Base-by-base conservation (phyloP, 2,888 invertebrate species). In the Melolontha melolontha region DNA sequence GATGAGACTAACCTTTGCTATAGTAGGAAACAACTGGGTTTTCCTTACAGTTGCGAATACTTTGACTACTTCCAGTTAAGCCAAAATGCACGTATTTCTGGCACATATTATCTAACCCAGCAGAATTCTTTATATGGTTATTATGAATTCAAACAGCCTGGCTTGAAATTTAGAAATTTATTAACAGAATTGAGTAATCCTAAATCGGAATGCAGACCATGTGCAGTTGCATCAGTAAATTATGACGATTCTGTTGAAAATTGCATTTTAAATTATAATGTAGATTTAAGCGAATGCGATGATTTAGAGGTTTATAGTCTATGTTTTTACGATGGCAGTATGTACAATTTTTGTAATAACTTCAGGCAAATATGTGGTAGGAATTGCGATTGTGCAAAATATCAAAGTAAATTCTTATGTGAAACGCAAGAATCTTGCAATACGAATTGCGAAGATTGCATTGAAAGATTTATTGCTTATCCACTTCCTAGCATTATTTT, bases 321-420 rank as follows among this genome's bases (percentile, higher is more conserved):
- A 4, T 62, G 59, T 5, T 62, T 62, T 7, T 62, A 62, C 12
- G 16, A 62, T 11, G 34, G 47, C n/a, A 34, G 5, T 1, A 10
- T 34, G 11, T 62, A 62, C 11, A 49, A 62, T 14, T 62, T 62
- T 47, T 62, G 59, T 34, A 29, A 47, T 7, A 62, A 62, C 16
- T 62, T 62, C 14, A 47, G 8, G 16, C 0, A 47, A 16, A 62
- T 62, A 42, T 62, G 59, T 29, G 34, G 16, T n/a, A 16, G 14
- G 42, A 7, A 14, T 5, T 62, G 59, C 11, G 29, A 16, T n/a
- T 62, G 59, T 14, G 47, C 16, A 8, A n/a, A 27, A 6, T 62
- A 62, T 34, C 27, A 49, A 10, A 49, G 16, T 11, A 34, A 34
- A 34, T 62, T 47, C 29, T 16, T 47, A 34, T 62, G 59, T 6